Base-by-base conservation (phyloP, 2,888 invertebrate species). In the Drosophila ustulata region DNA sequence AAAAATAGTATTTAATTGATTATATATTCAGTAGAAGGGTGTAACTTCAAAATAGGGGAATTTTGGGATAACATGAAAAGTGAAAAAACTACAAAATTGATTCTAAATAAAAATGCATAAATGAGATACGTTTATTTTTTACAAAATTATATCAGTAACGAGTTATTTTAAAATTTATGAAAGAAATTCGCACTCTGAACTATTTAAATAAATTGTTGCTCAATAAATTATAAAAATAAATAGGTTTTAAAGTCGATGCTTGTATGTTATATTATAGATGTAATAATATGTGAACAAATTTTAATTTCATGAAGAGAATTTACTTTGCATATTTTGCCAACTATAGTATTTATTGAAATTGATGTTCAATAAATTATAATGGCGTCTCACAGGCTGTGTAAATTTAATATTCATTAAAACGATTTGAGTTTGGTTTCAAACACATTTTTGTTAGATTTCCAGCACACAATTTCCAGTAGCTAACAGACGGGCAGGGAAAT, bases 401-500 rank as follows among this genome's bases (percentile, higher is more conserved):
- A 32, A 32, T 32, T 32, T 34, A 37, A 37, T 37, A 37, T 37
- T 37, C 34, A n/a, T 37, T n/a, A 37, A 11, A 11, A n/a, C n/a
- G 34, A 37, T 37, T 37, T 37, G 34, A n/a, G n/a, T 11, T 34
- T 32, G 8, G 0, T 32, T 34, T 34, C 34, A 11, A 4, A 34
- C 11, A 34, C 34, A 11, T 28, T 28, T 28, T 5, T 28, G 28
- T 5, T 28, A 28, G 28, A 11, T 34, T 34, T 37, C 34, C 34
- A 37, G 34, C 18, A 18, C 18, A 18, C 18, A 18, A 18, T 0
- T 18, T 18, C 34, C 34, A 37, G 34, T 37, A 37, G 34, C 30
- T 23, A 30, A 56, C 51, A 74, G 56, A 39, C 26, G 45, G 51
- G 41, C 41, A 65, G 26, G 6, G n/a, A 56, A 55, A 58, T 57